Conservation (phyloP, 2,888 invertebrate genomes). For the Noctuana brunneofusca region DNA sequence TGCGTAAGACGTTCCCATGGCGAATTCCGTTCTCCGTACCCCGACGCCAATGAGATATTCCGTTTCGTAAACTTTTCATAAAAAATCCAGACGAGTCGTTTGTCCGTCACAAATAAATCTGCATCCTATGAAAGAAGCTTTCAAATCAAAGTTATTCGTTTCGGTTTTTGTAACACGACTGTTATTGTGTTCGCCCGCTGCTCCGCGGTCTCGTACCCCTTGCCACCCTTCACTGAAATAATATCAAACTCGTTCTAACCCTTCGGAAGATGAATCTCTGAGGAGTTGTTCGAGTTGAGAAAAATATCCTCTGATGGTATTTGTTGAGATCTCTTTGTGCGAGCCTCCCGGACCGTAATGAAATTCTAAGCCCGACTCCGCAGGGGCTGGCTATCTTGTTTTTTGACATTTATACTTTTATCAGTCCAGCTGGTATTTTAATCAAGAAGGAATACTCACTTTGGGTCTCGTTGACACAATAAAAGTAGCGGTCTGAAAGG, state of each 20-base stretch:
- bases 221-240: constrained; percentile 22
- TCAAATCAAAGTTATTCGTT: constrained; percentile 30
- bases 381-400: constrained; percentile 1
- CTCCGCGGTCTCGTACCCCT: constrained; percentile 14
- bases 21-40: constrained; percentile 6
- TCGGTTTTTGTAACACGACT: constrained; percentile 27
- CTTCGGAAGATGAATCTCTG: constrained; percentile 30
- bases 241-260: constrained; percentile 31
- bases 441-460: not conserved
- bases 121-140: constrained; percentile 30
- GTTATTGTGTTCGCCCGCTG: constrained; percentile 21
- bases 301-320: constrained; percentile 31
- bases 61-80: constrained; percentile 8
- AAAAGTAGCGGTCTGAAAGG: not conserved
- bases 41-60: constrained; percentile 6
- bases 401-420: constrained; percentile 13
- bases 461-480: not conserved
- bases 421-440: not conserved
- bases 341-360: constrained; percentile 9
- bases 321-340: constrained; percentile 24
- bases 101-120: constrained; percentile 31
- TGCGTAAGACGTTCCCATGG: constrained; percentile 29
- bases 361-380: constrained; percentile 25
- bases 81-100: constrained; percentile 14
- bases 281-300: constrained; percentile 29